phyloP scores from a whole-genome alignment of 2,113 vertebrate species.

The Rhinolophus ferrumequinum region DNA sequence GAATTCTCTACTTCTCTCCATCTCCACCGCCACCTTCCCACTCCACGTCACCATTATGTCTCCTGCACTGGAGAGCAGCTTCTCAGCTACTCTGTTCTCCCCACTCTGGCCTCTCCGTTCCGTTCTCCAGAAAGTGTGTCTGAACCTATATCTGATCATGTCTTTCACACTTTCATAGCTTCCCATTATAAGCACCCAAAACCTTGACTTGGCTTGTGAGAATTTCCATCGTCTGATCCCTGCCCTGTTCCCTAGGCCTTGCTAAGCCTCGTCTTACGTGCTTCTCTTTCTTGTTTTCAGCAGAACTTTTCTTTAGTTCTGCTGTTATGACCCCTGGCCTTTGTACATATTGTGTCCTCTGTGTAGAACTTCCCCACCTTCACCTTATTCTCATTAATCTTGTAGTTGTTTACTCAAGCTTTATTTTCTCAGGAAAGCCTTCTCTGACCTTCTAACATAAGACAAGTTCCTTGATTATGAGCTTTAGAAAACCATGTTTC shows the following conservation, averaged over 20 bases:
- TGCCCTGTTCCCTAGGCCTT: not conserved
- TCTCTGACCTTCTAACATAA: not conserved
- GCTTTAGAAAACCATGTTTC: not conserved
- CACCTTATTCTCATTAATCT: not conserved
- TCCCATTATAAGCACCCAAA: not conserved
- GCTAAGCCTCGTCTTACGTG: not conserved
- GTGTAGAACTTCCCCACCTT: not conserved
- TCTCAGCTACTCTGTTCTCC: not conserved
- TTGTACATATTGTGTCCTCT: not conserved
- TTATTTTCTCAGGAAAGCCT: not conserved
- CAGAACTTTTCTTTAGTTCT: not conserved
- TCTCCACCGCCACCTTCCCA: not conserved
- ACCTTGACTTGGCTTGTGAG: not conserved
- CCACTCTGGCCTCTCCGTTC: not conserved
- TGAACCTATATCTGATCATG: not conserved
- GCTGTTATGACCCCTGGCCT: not conserved
- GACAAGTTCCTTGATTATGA: not conserved
- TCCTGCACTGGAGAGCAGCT: not conserved
- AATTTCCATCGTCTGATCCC: not conserved
- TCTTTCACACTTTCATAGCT: not conserved
- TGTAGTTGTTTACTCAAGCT: not conserved
- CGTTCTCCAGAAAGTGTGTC: not conserved
- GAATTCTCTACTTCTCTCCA: not conserved
- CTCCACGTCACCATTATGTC: not conserved
- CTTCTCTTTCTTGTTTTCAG: slow-evolving; percentile 16